Base-by-base conservation (phyloP, 1,140 invertebrate species). In the Drosophila busckii region DNA sequence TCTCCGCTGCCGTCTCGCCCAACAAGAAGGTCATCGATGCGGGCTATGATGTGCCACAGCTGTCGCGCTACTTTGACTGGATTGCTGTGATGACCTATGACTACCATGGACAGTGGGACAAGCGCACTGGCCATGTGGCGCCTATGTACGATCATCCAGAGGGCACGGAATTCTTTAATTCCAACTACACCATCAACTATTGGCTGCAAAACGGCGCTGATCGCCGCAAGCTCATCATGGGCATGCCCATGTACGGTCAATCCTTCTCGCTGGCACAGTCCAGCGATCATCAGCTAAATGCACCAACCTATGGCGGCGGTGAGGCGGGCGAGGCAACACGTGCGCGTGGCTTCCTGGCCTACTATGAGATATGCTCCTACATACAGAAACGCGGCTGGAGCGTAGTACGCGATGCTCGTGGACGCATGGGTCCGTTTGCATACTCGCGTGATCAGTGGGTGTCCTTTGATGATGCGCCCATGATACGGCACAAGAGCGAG, bases 21-120 rank as follows among this genome's bases (percentile, higher is more conserved):
- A 94, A 92, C 63, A 95, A 95, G 85, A 93, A 91, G 69, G 92
- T 96, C 0, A 93, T 96, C 2, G 93, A 95, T 75, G 89, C 90
- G 8, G 95, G 90, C 1, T 97, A 97, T 66, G 92, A 96, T 70
- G 92, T 95, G 0, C 90, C 92, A 0, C 85, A 91, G 0, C 58
- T 96, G 1, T 90, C 91, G 0, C 88, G 91, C 41, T 90, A 93
- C 56, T 88, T 96, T 0, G 95, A 97, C 82, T 97, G 95, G 94
- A 89, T 92, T 7, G 91, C 92, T 1, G 92, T 97, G 2, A 96
- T 96, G 92, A 92, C 94, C 0, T 96, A 96, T 66, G 95, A 96
- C 70, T 96, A 92, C 82, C 95, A 96, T 66, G 95, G 94, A 0
- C 92, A 94, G 63, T 95, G 94, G 91, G 94, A 95, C 60, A 94